Base-by-base conservation (phyloP, 2,113 vertebrate species). In the Thinocorus orbignyianus region DNA sequence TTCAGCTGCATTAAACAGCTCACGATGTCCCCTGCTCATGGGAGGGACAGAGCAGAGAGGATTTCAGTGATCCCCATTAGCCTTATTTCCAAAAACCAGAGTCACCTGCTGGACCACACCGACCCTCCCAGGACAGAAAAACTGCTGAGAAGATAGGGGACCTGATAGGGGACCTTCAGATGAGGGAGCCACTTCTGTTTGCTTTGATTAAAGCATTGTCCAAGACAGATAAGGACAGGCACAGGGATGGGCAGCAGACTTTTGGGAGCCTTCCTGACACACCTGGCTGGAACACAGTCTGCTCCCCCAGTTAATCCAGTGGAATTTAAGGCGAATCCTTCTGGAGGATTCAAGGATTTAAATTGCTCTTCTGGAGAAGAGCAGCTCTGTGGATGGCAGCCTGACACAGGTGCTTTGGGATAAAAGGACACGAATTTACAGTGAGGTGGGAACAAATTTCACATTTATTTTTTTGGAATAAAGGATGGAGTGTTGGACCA, bases 11-110 rank as follows among this genome's bases (percentile, higher is more conserved):
- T 12, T 18, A 19, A 46, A 44, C 24, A n/a, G 78, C 46, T 46
- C 24, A 10, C 5, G 5, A 8, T 1, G 10, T 33, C 35, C 70
- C 23, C 13, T 35, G n/a, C 26, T 48, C 5, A 0, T 3, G 22
- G 20, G 35, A 65, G 11, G 14, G 51, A 49, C 15, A 7, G 23
- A 71, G 37, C 73, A 58, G 57, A n/a, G 64, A 57, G n/a, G 44
- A 37, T 42, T 37, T 46, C n/a, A 17, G 13, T 39, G 39, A 37
- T 6, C 73, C 64, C n/a, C 28, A 11, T 19, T 65, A 28, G 33
- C 23, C 7, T n/a, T 19, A 24, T 30, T 49, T 52, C 51, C 46
- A 46, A 73, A 72, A 66, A 20, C 28, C 33, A 8, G 57, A 9
- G 39, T 17, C 58, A 33, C 69, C 58, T 13, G 9, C 20, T 61